A percentile compares a stretch with the other conserved stretches of the same genome.
Evolutionary conservation across 2,113 vertebrate genomes (phyloP).

Genomic region (Passerina amoena): DNA sequence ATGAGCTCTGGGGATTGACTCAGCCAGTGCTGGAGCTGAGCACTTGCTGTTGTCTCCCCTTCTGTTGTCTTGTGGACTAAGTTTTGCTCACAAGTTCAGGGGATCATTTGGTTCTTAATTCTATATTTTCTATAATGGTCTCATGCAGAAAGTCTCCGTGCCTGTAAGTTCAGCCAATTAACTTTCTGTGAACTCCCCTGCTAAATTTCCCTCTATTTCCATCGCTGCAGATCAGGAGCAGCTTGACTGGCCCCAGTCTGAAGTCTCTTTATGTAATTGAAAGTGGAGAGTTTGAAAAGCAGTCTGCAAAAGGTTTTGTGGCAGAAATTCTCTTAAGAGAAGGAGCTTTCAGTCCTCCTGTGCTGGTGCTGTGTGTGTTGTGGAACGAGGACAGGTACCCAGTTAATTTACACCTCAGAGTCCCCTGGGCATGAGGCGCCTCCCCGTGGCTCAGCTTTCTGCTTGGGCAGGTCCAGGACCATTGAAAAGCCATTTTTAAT

Average conservation of each 20-base stretch:
- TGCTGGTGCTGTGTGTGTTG: neutral
- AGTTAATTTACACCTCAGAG: neutral
- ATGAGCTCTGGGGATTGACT: neutral
- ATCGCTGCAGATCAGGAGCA: neutral
- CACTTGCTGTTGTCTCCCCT: neutral
- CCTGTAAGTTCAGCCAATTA: conserved; percentile 18
- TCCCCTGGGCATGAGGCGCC: neutral
- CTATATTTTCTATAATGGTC: neutral
- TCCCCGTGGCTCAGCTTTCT: neutral
- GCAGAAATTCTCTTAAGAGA: neutral
- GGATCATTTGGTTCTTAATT: neutral
- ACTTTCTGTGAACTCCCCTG: conserved; percentile 30
- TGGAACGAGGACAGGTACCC: neutral
- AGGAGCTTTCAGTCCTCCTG: neutral
- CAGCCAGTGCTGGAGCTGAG: neutral
- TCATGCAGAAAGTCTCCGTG: neutral
- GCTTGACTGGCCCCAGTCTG: neutral
- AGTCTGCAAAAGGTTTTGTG: neutral
- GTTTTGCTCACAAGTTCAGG: neutral
- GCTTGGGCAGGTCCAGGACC: neutral
- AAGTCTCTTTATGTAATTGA: neutral
- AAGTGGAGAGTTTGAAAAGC: neutral
- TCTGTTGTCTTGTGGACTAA: neutral
- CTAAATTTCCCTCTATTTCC: neutral
- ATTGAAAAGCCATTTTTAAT: neutral